Evolutionary conservation across 1,140 invertebrate genomes (phyloP), one percentile per base, ranked within the genome.

Genomic region (Drosophila simulans): DNA sequence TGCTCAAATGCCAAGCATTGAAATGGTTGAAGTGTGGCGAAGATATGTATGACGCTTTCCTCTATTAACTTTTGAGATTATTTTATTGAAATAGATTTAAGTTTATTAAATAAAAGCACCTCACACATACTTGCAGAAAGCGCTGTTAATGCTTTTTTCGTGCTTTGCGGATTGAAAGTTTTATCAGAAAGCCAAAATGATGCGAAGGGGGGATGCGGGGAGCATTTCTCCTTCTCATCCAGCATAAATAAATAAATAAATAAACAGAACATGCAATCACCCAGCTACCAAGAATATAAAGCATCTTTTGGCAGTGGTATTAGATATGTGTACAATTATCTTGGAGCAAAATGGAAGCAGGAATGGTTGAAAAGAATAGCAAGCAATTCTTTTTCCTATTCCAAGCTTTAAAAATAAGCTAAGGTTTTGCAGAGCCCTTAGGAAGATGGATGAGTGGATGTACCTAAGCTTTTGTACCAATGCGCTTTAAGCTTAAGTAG

Each of bases 111-210:
- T 64, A 65, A 79, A 80, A 80, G 71, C 77, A 71, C 77, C 54
- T 59, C 12, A 43, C 31, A 56, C 60, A 76, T 40, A 49, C 42
- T 34, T 37, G 35, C 42, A 54, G 77, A 86, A 86, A 86, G 82
- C 82, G 64, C 75, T 75, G 43, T 81, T 71, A 75, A 86, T 82
- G 82, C 82, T 86, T 86, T 85, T 57, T 80, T 66, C 62, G 82
- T 85, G 81, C 81, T 85, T 85, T 63, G 45, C 58, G 62, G 57
- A 82, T 86, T 77, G 82, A 81, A 86, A 86, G 74, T 88, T 88
- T 86, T 79, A 86, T 76, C 75, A 79, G 51, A 86, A 75, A 76
- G 72, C 73, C 73, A 76, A 56, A 75, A 45, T 31, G 42, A 17
- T 17, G 17, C 11, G 40, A 37, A 34, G 37, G 35, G 43, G 53